A percentile compares a stretch with the other conserved stretches of the same genome.
Conservation (phyloP, 2,888 invertebrate genomes). For the Drosophila mimica region DNA sequence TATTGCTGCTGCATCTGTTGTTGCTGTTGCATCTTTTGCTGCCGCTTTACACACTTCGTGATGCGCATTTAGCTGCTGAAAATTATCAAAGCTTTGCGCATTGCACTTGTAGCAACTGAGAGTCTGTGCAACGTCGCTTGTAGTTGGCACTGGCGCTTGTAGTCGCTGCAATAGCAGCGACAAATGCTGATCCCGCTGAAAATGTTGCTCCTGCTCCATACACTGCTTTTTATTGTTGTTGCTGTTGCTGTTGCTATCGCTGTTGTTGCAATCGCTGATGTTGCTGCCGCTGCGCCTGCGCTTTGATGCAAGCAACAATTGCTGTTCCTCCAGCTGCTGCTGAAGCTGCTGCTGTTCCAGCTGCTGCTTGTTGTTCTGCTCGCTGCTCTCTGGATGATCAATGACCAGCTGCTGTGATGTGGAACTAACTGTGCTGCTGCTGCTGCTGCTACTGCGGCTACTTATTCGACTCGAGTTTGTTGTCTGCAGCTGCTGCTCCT, state of each 20-base stretch:
- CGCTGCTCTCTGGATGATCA: conserved; percentile 82
- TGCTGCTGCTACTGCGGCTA: conserved; percentile 38
- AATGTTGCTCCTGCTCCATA: background rate
- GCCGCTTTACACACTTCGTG: conserved; percentile 86
- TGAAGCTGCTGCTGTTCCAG: conserved; percentile 49
- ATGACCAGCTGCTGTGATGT: conserved; percentile 84
- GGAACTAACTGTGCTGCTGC: conserved; percentile 70
- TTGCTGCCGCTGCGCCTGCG: conserved; percentile 35
- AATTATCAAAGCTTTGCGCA: conserved; percentile 88
- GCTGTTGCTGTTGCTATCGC: conserved; percentile 26
- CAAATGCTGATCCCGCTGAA: conserved; percentile 6
- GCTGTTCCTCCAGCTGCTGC: conserved; percentile 26
- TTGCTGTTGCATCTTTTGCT: background rate
- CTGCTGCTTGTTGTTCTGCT: conserved; percentile 46
- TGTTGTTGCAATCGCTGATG: conserved; percentile 55
- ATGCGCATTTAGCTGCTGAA: conserved; percentile 89
- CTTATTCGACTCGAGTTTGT: conserved; percentile 14
- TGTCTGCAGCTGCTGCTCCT: background rate
- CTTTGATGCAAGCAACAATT: conserved; percentile 4
- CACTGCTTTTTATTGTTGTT: conserved; percentile 29
- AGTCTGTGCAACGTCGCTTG: background rate
- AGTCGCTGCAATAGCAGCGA: conserved; percentile 66
- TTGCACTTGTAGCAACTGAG: conserved; percentile 89
- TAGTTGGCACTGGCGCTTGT: conserved; percentile 37
- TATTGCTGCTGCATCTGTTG: conserved; percentile 4